Conservation (phyloP, 2,888 invertebrate genomes). For the Spisula solida region DNA sequence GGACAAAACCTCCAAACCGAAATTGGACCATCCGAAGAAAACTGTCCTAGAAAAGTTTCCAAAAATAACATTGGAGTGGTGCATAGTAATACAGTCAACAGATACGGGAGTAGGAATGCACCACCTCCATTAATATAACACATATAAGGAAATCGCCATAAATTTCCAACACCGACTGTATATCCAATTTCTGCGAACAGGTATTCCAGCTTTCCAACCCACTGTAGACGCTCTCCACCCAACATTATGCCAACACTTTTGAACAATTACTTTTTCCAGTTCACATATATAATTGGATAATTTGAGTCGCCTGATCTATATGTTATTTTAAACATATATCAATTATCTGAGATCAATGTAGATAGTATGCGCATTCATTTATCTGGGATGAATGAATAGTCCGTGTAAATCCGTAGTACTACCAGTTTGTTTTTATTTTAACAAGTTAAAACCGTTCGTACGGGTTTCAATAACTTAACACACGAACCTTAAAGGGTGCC, state of each 20-base stretch:
- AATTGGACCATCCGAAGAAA: conserved; percentile 48
- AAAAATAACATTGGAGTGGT: conserved; percentile 43
- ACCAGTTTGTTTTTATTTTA: no score
- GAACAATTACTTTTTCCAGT: no score
- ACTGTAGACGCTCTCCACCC: conserved; percentile 85
- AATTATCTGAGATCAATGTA: no score
- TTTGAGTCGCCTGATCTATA: no score
- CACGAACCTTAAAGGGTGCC: no score
- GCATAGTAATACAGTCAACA: conserved; percentile 28
- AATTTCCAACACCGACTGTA: conserved; percentile 44
- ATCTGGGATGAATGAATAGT: no score
- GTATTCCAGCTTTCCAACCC: conserved; percentile 43
- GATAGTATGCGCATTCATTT: no score
- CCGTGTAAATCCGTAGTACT: no score
- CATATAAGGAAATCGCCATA: conserved; percentile 53
- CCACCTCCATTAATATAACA: conserved; percentile 53
- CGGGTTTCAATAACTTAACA: no score
- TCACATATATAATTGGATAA: no score
- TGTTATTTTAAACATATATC: no score
- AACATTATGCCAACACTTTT: not conserved
- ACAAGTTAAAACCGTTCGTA: no score
- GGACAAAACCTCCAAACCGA: conserved; percentile 50
- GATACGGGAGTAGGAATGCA: conserved; percentile 53
- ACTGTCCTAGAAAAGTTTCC: conserved; percentile 49
- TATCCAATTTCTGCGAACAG: conserved; percentile 43